A percentile compares a stretch with the other conserved stretches of the same genome.
Conservation (phyloP, 2,113 vertebrate species). For the Eubucco bourcierii region DNA sequence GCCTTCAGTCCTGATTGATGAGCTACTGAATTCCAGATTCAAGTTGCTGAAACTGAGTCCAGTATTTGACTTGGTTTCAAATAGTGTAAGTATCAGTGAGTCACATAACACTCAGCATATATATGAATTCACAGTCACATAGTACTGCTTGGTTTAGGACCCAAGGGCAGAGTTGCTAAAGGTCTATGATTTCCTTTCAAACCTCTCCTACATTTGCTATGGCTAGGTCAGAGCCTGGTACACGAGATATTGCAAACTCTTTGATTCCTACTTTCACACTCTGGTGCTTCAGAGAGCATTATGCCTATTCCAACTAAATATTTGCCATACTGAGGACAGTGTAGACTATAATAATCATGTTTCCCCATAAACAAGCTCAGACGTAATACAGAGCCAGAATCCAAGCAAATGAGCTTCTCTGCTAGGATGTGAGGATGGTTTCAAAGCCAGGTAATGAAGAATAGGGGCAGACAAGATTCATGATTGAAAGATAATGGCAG, state of each 20-base stretch:
- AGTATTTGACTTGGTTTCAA: too few species aligned
- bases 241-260: neutral
- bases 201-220: neutral
- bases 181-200: neutral
- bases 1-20: too few species aligned
- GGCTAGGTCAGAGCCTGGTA: neutral
- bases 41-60: too few species aligned
- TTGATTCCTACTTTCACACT: neutral
- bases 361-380: neutral
- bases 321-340: neutral
- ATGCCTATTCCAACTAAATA: neutral
- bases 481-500: constrained; percentile 37
- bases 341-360: neutral
- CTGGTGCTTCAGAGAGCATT: neutral
- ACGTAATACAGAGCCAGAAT: neutral
- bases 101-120: neutral
- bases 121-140: too few species aligned
- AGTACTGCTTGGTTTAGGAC: neutral
- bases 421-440: neutral
- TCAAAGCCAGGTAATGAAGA: neutral
- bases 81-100: neutral
- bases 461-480: neutral
- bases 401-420: neutral
- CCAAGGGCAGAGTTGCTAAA: neutral
- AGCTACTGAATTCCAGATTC: too few species aligned